Percentiles rank a stretch among this genome's conserved stretches.
phyloP scores from a whole-genome alignment of 2,113 vertebrate genomes.

The Vireo altiloquus region DNA sequence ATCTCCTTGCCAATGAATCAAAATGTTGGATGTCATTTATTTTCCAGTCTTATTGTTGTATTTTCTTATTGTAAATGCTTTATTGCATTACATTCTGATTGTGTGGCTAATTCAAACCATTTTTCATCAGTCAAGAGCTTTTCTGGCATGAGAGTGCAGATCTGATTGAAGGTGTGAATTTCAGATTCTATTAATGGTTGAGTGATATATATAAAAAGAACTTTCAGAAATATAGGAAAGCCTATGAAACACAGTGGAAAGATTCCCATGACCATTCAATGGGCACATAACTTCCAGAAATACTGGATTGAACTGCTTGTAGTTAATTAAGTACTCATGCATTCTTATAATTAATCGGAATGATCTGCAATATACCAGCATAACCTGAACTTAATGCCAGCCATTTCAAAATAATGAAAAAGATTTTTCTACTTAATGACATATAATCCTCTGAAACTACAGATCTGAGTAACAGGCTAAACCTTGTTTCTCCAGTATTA shows the following conservation, averaged over 20 bases:
- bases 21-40: background rate
- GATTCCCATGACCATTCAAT: background rate
- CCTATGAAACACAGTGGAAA: background rate
- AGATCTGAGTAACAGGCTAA: background rate
- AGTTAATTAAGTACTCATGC: background rate
- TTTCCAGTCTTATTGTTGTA: background rate
- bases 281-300: background rate
- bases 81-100: background rate
- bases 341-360: background rate
- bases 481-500: background rate
- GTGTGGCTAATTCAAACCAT: conserved; percentile 16
- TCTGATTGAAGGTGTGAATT: conserved; percentile 9
- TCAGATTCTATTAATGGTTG: background rate
- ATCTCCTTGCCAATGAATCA: conserved; percentile 25
- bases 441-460: background rate
- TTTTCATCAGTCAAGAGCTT: conserved; percentile 7
- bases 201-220: background rate
- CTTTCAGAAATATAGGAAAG: background rate
- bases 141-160: background rate
- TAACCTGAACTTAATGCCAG: background rate
- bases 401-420: conserved; percentile 5
- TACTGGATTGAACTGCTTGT: background rate
- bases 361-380: background rate
- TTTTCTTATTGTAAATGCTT: conserved; percentile 8
- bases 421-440: background rate